These are phyloP conservation scores for Poliocrania exsul DNA, from an alignment of 2,797 vertebrate genomes.

Conservation along the genomic window DNA sequence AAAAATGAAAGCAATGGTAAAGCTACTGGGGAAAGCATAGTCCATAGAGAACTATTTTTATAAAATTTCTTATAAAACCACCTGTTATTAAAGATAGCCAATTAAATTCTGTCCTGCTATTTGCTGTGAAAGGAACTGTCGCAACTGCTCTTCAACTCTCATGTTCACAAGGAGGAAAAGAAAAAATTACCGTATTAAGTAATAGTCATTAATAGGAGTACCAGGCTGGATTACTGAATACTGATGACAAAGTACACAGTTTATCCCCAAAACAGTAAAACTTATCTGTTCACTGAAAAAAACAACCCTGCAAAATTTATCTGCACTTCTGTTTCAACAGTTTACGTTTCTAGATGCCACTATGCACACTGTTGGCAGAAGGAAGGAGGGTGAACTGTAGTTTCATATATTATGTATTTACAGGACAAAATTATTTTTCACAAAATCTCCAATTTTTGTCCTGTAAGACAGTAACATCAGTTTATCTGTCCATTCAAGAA, in stretches of 20 bases:
- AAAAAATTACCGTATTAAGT: not conserved
- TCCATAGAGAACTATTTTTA: not conserved
- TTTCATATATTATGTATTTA: not conserved
- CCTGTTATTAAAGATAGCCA: not conserved
- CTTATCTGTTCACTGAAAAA: not conserved
- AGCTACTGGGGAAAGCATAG: not conserved
- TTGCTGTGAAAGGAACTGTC: not conserved
- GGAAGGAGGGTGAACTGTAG: not conserved
- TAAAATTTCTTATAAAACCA: not conserved
- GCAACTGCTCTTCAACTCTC: not conserved
- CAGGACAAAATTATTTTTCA: not conserved
- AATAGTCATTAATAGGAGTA: not conserved
- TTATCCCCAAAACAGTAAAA: not conserved
- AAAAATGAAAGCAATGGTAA: not conserved
- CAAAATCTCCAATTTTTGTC: not conserved
- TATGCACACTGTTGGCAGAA: fast-evolving
- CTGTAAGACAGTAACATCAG: not conserved
- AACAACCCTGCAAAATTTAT: not conserved
- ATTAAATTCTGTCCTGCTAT: not conserved
- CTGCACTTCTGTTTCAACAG: not conserved
- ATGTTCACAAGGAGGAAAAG: not conserved
- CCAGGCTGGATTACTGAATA: not conserved
- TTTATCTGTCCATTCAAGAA: not conserved
- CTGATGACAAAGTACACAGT: not conserved
- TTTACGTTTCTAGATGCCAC: not conserved